Base-by-base conservation (phyloP, 2,888 invertebrate species). In the Lysandra coridon region DNA sequence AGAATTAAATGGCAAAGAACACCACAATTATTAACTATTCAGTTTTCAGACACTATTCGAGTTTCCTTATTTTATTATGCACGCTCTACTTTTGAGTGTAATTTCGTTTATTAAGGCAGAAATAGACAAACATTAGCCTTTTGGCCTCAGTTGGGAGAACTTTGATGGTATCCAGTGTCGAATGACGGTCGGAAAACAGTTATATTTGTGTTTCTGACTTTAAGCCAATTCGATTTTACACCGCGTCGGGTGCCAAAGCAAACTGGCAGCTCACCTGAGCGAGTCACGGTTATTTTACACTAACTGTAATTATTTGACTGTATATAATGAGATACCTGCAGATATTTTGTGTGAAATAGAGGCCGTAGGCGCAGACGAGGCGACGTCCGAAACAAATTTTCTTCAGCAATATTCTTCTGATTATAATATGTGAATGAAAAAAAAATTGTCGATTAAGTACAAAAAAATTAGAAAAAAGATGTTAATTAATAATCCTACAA, bases 141-240 rank as follows among this genome's bases (percentile, higher is more conserved):
- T 78, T 79, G 82, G 78, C 57, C 73, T 79, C 80, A 79, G 86
- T 87, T 5, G 69, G 33, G 30, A 69, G 69, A 33, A 69, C 69
- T 69, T 69, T 69, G 69, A 69, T 74, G 74, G 74, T 74, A 74
- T 44, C 40, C 23, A n/a, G 76, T 76, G 57, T 76, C 76, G 30
- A 14, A 14, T 76, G 53, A 57, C 76, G 49, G 17, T 76, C 14
- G 44, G 2, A 33, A 76, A 76, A 33, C 53, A 33, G 30, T 30
- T 76, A 57, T 93, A 93, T 93, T 93, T 93, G 90, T 87, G 92
- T 90, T 88, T 87, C 91, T 91, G 93, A 91, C 89, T 89, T 89
- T 87, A 88, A 89, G 92, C 94, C 93, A 92, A 93, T 91, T 92
- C 91, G 90, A 93, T 93, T 92, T 91, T 90, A 92, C 88, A 79